Percentiles rank a stretch among this genome's conserved stretches.
Evolutionary conservation across 2,888 invertebrate species (phyloP).

Genomic region (Acrocera orbiculus): DNA sequence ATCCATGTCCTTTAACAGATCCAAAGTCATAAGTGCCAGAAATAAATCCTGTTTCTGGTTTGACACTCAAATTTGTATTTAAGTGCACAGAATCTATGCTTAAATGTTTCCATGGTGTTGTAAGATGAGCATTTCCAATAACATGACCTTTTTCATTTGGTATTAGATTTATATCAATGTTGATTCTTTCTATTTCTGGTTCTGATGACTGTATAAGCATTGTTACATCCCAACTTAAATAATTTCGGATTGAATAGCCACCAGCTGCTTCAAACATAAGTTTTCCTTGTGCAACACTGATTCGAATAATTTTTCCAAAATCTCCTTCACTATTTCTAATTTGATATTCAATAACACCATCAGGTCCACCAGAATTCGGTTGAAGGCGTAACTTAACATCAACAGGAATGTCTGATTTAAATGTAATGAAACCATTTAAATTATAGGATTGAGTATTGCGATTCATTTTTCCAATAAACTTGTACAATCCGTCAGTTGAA

Average conservation of each 20-base stretch:
- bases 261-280: conserved; percentile 31
- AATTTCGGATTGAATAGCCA: conserved; percentile 24
- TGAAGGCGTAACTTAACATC: conserved; percentile 30
- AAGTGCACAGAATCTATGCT: conserved; percentile 25
- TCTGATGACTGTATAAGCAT: conserved; percentile 24
- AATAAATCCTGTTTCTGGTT: conserved; percentile 20
- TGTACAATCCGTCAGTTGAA: conserved; percentile 17
- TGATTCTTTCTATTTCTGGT: conserved; percentile 23
- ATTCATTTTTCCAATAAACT: conserved; percentile 30
- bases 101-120: conserved; percentile 26
- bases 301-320: conserved; percentile 22
- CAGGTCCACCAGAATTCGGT: conserved; percentile 28
- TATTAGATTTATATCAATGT: conserved; percentile 21
- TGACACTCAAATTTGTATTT: conserved; percentile 18
- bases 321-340: conserved; percentile 17
- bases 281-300: conserved; percentile 28
- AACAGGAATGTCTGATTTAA: conserved; percentile 28
- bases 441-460: conserved; percentile 29
- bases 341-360: conserved; percentile 25
- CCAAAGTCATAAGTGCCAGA: conserved; percentile 30
- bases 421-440: conserved; percentile 29
- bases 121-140: conserved; percentile 19
- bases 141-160: conserved; percentile 14
- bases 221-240: conserved; percentile 31
- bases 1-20: conserved; percentile 30